Percentiles rank a stretch among this genome's conserved stretches.
These are phyloP conservation scores for Microcebus tavaratra DNA, from an alignment of 2,113 vertebrate species.

Conservation along the genomic window DNA sequence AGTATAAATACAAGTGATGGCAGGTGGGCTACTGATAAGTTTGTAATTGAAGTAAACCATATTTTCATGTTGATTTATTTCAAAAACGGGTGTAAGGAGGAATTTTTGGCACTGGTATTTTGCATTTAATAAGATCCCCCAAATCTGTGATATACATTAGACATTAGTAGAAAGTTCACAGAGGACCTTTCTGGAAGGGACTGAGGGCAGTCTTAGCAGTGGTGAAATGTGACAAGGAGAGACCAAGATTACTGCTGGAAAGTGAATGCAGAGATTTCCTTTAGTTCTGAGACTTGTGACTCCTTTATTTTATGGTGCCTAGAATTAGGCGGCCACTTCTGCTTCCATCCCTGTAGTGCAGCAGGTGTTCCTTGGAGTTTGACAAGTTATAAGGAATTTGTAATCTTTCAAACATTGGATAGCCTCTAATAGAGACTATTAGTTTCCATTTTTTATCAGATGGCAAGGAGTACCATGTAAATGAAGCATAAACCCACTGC, in stretches of 20 bases:
- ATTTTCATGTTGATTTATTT: slow-evolving; percentile 23
- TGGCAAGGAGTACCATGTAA: background rate
- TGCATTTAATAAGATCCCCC: background rate
- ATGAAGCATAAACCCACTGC: background rate
- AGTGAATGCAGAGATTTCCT: background rate
- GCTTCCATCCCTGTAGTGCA: background rate
- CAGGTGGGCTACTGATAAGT: background rate
- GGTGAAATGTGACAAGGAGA: background rate
- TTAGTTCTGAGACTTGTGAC: background rate
- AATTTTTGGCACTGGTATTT: background rate
- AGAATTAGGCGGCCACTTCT: background rate
- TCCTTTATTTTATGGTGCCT: background rate
- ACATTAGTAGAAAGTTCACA: background rate
- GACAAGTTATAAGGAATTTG: background rate
- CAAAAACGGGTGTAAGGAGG: background rate
- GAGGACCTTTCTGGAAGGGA: background rate
- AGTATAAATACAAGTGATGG: background rate
- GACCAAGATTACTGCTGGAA: background rate
- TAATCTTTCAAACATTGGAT: background rate
- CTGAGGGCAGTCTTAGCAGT: background rate
- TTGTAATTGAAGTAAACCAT: background rate
- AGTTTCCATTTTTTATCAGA: background rate
- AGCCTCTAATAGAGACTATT: background rate
- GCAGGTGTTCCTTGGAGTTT: background rate
- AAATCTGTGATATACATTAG: background rate